Percentiles rank a stretch among this genome's conserved stretches.
These are phyloP conservation scores for Acrobeloides nanus DNA, from an alignment of 2,888 invertebrate genomes.

Conservation along the genomic window DNA sequence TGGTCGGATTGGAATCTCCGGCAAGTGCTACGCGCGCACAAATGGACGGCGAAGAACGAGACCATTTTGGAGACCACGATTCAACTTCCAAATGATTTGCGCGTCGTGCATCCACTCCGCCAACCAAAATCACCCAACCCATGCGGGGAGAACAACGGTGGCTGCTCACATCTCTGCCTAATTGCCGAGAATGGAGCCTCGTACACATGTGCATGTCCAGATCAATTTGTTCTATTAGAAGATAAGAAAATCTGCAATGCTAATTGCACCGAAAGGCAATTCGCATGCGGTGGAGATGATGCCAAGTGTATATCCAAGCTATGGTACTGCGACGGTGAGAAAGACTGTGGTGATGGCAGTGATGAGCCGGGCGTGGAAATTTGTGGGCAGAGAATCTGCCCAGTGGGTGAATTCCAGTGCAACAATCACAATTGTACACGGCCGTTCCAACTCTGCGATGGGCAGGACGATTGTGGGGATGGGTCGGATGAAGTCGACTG, in stretches of 20 bases:
- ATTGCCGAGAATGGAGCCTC: constrained; percentile 64
- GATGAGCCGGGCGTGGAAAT: constrained; percentile 65
- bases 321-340: constrained; percentile 62
- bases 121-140: constrained; percentile 81
- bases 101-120: constrained; percentile 45
- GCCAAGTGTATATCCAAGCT: constrained; percentile 70
- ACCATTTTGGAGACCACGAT: constrained; percentile 44
- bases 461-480: constrained; percentile 57
- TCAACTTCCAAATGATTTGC: constrained; percentile 52
- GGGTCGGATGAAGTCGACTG: constrained; percentile 49
- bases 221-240: constrained; percentile 71
- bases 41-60: constrained; percentile 66
- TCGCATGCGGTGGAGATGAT: constrained; percentile 66
- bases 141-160: constrained; percentile 83
- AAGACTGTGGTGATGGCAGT: constrained; percentile 92
- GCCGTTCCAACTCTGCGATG: constrained; percentile 83
- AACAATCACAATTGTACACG: constrained; percentile 82
- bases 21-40: constrained; percentile 75
- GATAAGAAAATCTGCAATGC: constrained; percentile 45
- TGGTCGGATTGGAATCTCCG: constrained; percentile 99
- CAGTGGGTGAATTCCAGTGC: constrained; percentile 82
- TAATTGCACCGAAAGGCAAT: constrained; percentile 84
- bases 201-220: constrained; percentile 80
- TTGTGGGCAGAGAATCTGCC: constrained; percentile 56
- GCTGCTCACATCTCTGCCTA: constrained; percentile 88